phyloP scores from a whole-genome alignment of 2,113 vertebrate species.

The Pholis gunnellus region DNA sequence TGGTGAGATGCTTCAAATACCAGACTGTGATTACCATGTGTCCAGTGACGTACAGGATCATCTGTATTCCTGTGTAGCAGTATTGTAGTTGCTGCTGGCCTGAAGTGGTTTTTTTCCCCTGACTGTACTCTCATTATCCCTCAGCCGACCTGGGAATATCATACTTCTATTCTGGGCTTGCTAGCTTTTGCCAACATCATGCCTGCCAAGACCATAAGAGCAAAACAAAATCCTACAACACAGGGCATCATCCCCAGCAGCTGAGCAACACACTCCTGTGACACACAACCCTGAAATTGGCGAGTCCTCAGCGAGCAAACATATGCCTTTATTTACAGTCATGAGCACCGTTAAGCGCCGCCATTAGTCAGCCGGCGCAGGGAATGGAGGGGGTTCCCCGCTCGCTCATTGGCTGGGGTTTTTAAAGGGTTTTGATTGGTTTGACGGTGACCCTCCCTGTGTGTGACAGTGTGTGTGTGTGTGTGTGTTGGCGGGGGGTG shows the following conservation, averaged over 20 bases:
- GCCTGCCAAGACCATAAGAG: constrained; percentile 50
- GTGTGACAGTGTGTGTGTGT: constrained; percentile 3
- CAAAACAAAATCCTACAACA: constrained; percentile 46
- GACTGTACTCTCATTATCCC: constrained; percentile 36
- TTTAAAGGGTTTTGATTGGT: constrained; percentile 60
- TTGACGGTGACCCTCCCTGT: constrained; percentile 50
- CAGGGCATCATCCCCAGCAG: constrained; percentile 38
- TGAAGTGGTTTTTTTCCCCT: background rate
- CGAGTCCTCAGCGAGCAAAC: constrained; percentile 42
- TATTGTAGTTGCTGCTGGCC: background rate
- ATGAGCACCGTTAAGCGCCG: constrained; percentile 53
- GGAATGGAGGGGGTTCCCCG: constrained; percentile 54
- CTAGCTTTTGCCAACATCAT: constrained; percentile 33
- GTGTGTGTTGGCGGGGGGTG: constrained; percentile 38
- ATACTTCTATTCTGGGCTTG: constrained; percentile 18
- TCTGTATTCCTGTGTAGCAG: background rate
- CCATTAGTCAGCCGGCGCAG: constrained; percentile 60
- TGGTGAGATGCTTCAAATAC: background rate
- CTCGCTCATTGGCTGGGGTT: constrained; percentile 60
- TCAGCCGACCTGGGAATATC: constrained; percentile 28
- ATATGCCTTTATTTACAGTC: constrained; percentile 79
- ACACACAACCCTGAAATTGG: constrained; percentile 41
- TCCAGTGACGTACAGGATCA: background rate
- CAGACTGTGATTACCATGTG: background rate
- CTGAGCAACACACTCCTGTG: constrained; percentile 30